These are phyloP conservation scores for Boulengeromyrus knoepffleri DNA, from an alignment of 2,113 vertebrate genomes.

Conservation along the genomic window DNA sequence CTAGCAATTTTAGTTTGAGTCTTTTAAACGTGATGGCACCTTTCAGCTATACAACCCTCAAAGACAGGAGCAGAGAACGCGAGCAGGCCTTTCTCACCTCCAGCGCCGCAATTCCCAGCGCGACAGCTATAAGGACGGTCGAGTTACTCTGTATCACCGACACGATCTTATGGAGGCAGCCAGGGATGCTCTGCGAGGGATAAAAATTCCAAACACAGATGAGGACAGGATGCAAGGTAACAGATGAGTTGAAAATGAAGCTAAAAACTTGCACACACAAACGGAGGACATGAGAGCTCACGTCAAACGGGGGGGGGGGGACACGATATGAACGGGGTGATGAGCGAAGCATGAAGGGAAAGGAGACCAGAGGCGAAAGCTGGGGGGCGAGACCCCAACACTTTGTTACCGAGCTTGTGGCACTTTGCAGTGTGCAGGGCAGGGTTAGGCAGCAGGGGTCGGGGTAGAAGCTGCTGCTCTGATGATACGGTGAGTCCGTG, in stretches of 20 bases:
- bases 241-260: neutral
- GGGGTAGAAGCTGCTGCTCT: slow-evolving; percentile 31
- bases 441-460: slow-evolving; percentile 36
- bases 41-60: neutral
- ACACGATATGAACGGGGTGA: neutral
- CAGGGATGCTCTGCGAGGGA: slow-evolving; percentile 31
- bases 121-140: slow-evolving; percentile 49
- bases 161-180: slow-evolving; percentile 47
- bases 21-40: neutral
- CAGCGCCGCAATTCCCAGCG: slow-evolving; percentile 49
- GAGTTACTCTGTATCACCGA: slow-evolving; percentile 46
- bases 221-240: neutral
- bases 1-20: neutral
- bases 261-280: neutral
- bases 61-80: slow-evolving; percentile 4
- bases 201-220: neutral
- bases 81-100: slow-evolving; percentile 50
- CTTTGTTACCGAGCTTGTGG: neutral
- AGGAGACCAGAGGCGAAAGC: neutral
- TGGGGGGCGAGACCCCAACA: neutral
- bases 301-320: neutral
- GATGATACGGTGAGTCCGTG: slow-evolving; percentile 34
- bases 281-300: neutral
- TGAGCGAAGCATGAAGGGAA: neutral
- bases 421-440: neutral